phyloP scores from a whole-genome alignment of 1,140 invertebrate genomes.

The Ladona fulva region DNA sequence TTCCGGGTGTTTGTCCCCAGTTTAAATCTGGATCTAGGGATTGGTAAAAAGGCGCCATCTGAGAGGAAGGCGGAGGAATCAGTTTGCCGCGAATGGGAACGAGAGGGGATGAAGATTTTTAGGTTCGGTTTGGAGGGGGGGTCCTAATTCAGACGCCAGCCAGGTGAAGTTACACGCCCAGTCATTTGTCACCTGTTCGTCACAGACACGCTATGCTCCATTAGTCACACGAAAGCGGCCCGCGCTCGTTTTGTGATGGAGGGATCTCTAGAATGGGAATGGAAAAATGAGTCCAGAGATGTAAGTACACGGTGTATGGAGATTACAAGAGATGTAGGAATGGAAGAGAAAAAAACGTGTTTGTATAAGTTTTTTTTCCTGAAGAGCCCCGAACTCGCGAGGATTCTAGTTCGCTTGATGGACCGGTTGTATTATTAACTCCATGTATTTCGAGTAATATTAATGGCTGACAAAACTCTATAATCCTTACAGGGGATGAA shows the following conservation, averaged over 20 bases:
- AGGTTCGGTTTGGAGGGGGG: neutral
- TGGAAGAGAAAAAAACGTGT: neutral
- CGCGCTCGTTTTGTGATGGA: neutral
- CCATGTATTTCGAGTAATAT: too few relatives aligned
- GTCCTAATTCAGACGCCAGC: neutral
- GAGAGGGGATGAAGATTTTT: neutral
- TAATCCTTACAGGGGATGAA: too few relatives aligned
- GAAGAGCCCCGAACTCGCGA: too few relatives aligned
- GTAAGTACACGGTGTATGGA: neutral
- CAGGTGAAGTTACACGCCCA: neutral
- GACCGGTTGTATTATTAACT: neutral
- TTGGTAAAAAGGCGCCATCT: too few relatives aligned
- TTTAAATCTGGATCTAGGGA: too few relatives aligned
- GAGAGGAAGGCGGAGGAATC: neutral
- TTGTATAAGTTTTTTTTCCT: neutral
- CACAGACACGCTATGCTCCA: neutral
- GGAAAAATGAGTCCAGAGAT: slow-evolving; percentile 4
- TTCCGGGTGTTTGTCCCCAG: too few relatives aligned
- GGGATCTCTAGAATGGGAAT: neutral
- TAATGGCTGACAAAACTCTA: too few relatives aligned
- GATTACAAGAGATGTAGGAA: neutral
- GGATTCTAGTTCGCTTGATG: neutral
- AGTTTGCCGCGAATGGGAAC: neutral
- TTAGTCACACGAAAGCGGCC: slow-evolving; percentile 8
- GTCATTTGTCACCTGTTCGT: slow-evolving; percentile 8